Percentiles rank a stretch among this genome's conserved stretches.
These are phyloP conservation scores for Carterocephalus palaemon DNA, from an alignment of 2,888 invertebrate genomes.

Conservation along the genomic window DNA sequence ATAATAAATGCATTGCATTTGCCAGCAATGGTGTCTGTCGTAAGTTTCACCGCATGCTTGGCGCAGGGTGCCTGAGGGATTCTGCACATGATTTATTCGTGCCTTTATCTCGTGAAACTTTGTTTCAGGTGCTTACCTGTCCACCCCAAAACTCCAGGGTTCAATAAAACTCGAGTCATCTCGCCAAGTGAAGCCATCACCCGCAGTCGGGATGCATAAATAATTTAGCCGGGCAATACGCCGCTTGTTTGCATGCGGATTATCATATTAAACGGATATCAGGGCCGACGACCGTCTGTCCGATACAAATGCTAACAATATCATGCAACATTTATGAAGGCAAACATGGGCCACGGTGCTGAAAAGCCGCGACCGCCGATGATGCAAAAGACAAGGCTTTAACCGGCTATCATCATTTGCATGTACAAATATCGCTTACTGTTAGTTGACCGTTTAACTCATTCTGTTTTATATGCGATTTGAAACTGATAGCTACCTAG, in stretches of 20 bases:
- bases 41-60: constrained; percentile 26
- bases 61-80: constrained; percentile 15
- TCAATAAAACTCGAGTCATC: constrained; percentile 62
- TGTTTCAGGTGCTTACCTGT: constrained; percentile 48
- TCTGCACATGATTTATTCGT: constrained; percentile 48
- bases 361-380: constrained; percentile 37
- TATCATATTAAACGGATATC: constrained; percentile 79
- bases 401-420: constrained; percentile 5
- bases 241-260: constrained; percentile 76
- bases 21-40: constrained; percentile 21
- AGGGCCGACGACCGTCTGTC: constrained; percentile 56
- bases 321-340: constrained; percentile 69
- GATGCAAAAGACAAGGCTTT: constrained; percentile 28
- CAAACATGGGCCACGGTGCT: constrained; percentile 45
- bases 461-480: not conserved
- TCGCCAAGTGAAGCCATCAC: constrained; percentile 63
- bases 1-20: constrained; percentile 29
- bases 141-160: constrained; percentile 48
- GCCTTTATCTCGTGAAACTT: constrained; percentile 42
- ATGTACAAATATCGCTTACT: constrained; percentile 11
- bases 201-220: constrained; percentile 72
- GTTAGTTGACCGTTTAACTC: constrained; percentile 4
- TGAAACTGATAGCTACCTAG: not conserved
- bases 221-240: constrained; percentile 74
- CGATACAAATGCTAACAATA: constrained; percentile 71